Conservation (phyloP, 1,140 invertebrate genomes). For the Lysiphlebus fabarum region DNA sequence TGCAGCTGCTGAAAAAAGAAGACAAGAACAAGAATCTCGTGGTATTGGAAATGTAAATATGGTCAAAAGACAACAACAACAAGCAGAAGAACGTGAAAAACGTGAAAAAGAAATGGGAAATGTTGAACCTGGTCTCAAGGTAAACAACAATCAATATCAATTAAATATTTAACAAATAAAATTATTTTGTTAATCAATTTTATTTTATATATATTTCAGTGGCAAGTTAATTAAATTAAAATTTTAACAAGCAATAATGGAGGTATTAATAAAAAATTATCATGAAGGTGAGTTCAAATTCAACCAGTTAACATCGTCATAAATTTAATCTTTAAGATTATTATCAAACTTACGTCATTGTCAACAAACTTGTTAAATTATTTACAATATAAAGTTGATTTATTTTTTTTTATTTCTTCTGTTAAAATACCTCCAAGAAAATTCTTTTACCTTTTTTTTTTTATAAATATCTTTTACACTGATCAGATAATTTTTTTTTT, state of each 20-base stretch:
- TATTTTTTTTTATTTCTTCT: too few species aligned
- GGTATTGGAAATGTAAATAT: slow-evolving; percentile 58
- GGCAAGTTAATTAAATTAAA: slow-evolving; percentile 21
- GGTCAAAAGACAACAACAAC: slow-evolving; percentile 52
- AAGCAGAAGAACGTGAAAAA: slow-evolving; percentile 45
- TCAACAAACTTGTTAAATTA: too few species aligned
- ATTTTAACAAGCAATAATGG: too few species aligned
- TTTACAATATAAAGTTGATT: too few species aligned
- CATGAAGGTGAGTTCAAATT: too few species aligned
- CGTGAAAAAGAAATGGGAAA: slow-evolving; percentile 39
- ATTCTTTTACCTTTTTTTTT: too few species aligned
- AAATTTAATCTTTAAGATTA: too few species aligned
- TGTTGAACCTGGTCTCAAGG: slow-evolving; percentile 31
- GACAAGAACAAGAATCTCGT: slow-evolving; percentile 50
- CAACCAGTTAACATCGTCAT: too few species aligned
- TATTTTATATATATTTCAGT: slow-evolving; percentile 16
- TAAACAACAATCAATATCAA: slow-evolving; percentile 18
- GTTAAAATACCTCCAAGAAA: not conserved
- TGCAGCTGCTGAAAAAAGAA: slow-evolving; percentile 57
- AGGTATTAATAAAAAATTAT: too few species aligned
- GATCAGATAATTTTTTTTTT: too few species aligned
- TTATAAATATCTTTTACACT: too few species aligned
- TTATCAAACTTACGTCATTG: too few species aligned
- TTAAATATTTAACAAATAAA: not conserved
- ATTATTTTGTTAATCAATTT: not conserved